Conservation (phyloP, 1,140 invertebrate species). For the Leptinotarsa defecta region DNA sequence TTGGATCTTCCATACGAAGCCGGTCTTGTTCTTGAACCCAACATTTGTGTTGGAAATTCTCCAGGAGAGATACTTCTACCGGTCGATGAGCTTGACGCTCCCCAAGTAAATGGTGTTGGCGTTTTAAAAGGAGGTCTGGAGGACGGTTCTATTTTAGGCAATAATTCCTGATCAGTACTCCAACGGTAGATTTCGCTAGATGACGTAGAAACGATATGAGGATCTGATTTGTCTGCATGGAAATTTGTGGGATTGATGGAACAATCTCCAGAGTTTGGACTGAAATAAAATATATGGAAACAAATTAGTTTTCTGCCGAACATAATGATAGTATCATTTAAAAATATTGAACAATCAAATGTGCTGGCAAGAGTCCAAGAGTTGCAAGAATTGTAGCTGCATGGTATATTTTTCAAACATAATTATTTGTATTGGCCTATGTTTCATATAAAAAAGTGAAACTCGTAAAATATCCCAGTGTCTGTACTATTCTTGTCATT, state of each 20-base stretch:
- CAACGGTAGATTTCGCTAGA: slow-evolving; percentile 52
- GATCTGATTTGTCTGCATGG: slow-evolving; percentile 37
- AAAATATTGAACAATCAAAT: no score
- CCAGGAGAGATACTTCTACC: slow-evolving; percentile 11
- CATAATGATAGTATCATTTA: no score
- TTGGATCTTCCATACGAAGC: slow-evolving; percentile 59
- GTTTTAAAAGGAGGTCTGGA: slow-evolving; percentile 35
- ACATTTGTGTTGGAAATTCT: slow-evolving; percentile 25
- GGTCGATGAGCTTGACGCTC: slow-evolving; percentile 38
- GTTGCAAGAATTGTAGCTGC: no score
- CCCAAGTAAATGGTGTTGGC: slow-evolving; percentile 41
- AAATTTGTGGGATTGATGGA: slow-evolving; percentile 40
- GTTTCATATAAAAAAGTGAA: no score
- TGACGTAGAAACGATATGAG: slow-evolving; percentile 43
- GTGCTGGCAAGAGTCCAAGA: no score
- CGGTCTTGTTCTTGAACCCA: slow-evolving; percentile 48
- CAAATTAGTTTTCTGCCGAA: not conserved
- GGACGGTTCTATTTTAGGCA: slow-evolving; percentile 37
- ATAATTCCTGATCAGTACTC: slow-evolving; percentile 47
- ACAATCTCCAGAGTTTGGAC: slow-evolving; percentile 61
- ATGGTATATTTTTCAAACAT: no score
- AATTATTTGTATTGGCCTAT: no score
- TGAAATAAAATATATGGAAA: slow-evolving; percentile 45
- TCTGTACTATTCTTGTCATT: no score
- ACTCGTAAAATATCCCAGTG: no score